Base-by-base conservation (phyloP, 1,140 invertebrate genomes). In the Brachionus paranguensis region DNA sequence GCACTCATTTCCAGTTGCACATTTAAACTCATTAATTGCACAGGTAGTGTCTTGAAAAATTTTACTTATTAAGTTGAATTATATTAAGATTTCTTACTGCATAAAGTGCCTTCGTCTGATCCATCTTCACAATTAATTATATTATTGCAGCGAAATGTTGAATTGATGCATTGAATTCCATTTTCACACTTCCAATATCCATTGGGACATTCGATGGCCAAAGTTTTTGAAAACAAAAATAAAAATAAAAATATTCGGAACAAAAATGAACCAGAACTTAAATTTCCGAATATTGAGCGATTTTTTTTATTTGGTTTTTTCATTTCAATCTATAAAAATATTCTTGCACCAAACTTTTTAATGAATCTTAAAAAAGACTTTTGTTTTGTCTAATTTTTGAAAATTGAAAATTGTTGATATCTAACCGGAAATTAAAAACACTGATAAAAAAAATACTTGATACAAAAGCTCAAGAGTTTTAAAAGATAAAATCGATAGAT, bases 61-160 rank as follows among this genome's bases (percentile, higher is more conserved):
- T 14, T 11, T 47, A 14, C 4, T 37, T 7, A 7, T 0, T 47
- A 47, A 47, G 45, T 1, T 14, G 6, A 33, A 1, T n/a, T 29
- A 33, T 1, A 3, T 70, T 41, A 45, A 47, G 20, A 76, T 4
- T 24, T 53, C 27, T 79, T 37, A 79, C 78, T 55, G 37, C 78
- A 79, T 4, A 11, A 64, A 17, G 86, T 85, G 14, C 85, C 83
- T 86, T 89, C 89, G 85, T 89, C 89, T 72, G 88, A 86, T 83
- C 87, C 86, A 83, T 88, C 87, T 27, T 86, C 86, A 85, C 88
- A 89, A 85, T 89, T 88, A 78, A 87, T 87, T 10, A 87, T 85
- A 29, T 86, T 85, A 85, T 89, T 88, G 85, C 89, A 89, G 17
- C 85, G 85, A 74, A 85, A 85, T 24, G 85, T 83, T 20, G 76